Evolutionary conservation across 2,113 vertebrate species (phyloP).

Genomic region (Indicator maculatus): DNA sequence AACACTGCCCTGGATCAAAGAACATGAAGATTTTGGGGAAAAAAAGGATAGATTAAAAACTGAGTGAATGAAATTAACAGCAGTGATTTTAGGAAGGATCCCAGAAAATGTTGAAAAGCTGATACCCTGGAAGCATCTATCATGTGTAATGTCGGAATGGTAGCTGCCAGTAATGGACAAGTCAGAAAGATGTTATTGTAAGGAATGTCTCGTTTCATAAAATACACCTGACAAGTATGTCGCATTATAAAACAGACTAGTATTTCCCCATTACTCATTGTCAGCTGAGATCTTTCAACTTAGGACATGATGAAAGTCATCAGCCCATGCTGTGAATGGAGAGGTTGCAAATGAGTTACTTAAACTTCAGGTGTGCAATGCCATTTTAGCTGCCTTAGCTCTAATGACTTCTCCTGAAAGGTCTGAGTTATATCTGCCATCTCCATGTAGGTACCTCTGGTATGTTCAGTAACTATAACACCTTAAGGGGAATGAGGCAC

Average conservation of each 20-base stretch:
- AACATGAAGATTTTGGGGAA: not conserved
- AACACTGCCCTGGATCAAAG: not conserved
- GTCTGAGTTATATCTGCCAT: not conserved
- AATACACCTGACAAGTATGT: not conserved
- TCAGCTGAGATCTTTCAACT: not conserved
- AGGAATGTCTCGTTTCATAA: not conserved
- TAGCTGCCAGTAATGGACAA: not conserved
- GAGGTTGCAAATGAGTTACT: not conserved
- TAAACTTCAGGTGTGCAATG: not conserved
- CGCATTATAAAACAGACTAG: not conserved
- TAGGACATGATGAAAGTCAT: not conserved
- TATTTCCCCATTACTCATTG: not conserved
- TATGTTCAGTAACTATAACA: not conserved
- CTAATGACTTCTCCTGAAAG: not conserved
- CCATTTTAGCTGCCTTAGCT: not conserved
- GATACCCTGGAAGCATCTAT: not conserved
- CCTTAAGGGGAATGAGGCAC: not conserved
- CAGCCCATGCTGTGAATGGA: not conserved
- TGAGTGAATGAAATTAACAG: not conserved
- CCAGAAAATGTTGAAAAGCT: not conserved
- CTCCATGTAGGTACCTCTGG: not conserved
- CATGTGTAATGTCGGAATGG: not conserved
- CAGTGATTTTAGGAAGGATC: not conserved
- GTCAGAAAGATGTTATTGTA: not conserved
- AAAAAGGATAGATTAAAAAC: not conserved